These are phyloP conservation scores for Liposcelis brunnea DNA, from an alignment of 2,888 invertebrate genomes.

Conservation along the genomic window DNA sequence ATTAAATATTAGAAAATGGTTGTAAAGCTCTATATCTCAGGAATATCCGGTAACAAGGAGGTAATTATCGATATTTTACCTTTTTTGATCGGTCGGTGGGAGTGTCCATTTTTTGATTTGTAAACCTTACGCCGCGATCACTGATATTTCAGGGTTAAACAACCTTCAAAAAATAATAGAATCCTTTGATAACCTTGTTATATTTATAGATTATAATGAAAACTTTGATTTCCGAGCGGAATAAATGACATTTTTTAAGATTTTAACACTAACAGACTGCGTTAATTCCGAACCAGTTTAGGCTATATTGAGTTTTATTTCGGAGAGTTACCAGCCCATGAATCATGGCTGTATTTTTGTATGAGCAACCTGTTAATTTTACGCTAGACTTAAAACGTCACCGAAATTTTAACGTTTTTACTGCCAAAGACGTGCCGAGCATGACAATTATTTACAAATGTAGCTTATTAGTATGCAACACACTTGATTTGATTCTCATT, in stretches of 20 bases:
- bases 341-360: constrained; percentile 11
- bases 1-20: constrained; percentile 40
- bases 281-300: no score
- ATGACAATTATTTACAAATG: not conserved
- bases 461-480: constrained; percentile 5
- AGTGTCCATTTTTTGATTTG: constrained; percentile 5
- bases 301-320: no score
- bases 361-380: constrained; percentile 18
- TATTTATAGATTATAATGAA: constrained; percentile 5
- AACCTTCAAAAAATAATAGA: not conserved
- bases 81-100: constrained; percentile 8
- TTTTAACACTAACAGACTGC: constrained; percentile 15
- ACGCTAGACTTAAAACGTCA: constrained; percentile 15
- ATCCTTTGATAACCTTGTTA: constrained; percentile 12
- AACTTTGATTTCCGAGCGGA: no score
- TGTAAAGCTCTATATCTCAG: constrained; percentile 79
- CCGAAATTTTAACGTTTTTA: not conserved
- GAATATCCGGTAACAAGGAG: constrained; percentile 89
- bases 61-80: constrained; percentile 33
- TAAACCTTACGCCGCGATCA: constrained; percentile 5
- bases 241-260: constrained; percentile 16
- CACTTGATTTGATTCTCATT: no score
- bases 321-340: constrained; percentile 10
- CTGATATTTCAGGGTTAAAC: constrained; percentile 1
- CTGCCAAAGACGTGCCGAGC: not conserved